Percentiles rank a stretch among this genome's conserved stretches.
Conservation (phyloP, 2,888 invertebrate genomes). For the Philopedon plagiatum region DNA sequence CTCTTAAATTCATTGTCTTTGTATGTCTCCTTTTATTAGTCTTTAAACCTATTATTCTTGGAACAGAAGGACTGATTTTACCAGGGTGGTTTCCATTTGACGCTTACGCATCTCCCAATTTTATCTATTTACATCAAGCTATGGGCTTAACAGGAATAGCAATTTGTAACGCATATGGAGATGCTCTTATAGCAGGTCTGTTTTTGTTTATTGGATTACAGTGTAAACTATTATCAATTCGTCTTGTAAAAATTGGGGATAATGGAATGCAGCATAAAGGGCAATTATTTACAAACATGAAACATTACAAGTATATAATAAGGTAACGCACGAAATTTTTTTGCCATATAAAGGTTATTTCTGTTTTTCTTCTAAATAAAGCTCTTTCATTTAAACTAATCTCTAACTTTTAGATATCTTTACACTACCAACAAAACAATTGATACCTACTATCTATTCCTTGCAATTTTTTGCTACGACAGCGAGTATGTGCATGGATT, state of each 20-base stretch:
- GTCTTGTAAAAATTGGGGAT: background rate
- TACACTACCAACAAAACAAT: background rate
- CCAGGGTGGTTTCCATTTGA: constrained; percentile 9
- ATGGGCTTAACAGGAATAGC: background rate
- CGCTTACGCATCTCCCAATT: background rate
- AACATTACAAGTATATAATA: too few species aligned
- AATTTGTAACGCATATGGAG: background rate
- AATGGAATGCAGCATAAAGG: too few species aligned
- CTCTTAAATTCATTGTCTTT: background rate
- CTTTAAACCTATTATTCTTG: background rate
- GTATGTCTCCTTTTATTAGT: background rate
- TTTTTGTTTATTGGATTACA: constrained; percentile 7
- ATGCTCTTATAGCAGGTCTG: background rate
- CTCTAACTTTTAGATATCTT: background rate
- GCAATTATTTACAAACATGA: too few species aligned
- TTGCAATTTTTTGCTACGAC: constrained; percentile 7
- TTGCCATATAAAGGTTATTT: too few species aligned
- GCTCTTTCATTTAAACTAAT: too few species aligned
- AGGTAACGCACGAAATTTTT: too few species aligned
- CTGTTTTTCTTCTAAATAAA: too few species aligned
- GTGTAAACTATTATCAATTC: constrained; percentile 2
- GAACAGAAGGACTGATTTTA: background rate
- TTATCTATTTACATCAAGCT: constrained; percentile 10
- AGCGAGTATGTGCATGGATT: constrained; percentile 1
- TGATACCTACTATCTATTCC: constrained; percentile 13